Evolutionary conservation across 2,113 vertebrate species (phyloP).

Genomic region (Panthera tigris): DNA sequence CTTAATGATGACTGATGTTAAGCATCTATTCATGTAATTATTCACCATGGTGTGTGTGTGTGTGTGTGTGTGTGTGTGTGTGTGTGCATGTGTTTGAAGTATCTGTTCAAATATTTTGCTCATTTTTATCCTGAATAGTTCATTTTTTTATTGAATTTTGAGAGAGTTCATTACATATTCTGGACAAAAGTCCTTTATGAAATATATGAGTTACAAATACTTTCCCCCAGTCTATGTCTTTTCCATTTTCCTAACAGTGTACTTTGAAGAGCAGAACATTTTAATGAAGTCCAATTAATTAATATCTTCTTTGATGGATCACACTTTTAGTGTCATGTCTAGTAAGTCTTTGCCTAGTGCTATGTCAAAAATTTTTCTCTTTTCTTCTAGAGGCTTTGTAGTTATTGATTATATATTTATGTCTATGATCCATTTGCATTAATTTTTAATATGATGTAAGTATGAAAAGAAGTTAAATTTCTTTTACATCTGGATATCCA

Average conservation of each 20-base stretch:
- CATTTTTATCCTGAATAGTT: background rate
- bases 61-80: too few species aligned
- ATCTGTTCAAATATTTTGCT: background rate
- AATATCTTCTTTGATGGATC: background rate
- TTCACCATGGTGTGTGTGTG: background rate
- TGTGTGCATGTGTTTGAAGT: background rate
- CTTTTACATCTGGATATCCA: background rate
- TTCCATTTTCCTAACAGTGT: background rate
- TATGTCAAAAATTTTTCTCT: background rate
- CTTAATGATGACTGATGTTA: background rate
- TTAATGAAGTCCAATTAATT: background rate
- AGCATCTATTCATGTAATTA: background rate
- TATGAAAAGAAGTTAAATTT: background rate
- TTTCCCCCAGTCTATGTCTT: background rate
- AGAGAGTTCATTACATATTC: background rate
- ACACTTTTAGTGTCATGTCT: background rate
- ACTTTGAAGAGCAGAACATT: background rate
- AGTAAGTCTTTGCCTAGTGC: background rate
- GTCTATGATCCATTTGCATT: background rate
- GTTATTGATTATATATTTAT: background rate
- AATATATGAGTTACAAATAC: background rate
- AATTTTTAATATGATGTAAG: background rate
- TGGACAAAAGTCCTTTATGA: background rate
- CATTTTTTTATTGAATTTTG: background rate
- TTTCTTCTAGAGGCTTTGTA: background rate